Evolutionary conservation across 2,888 invertebrate species (phyloP), one percentile per base, ranked within the genome.

Genomic region (Ectobius pallidus): DNA sequence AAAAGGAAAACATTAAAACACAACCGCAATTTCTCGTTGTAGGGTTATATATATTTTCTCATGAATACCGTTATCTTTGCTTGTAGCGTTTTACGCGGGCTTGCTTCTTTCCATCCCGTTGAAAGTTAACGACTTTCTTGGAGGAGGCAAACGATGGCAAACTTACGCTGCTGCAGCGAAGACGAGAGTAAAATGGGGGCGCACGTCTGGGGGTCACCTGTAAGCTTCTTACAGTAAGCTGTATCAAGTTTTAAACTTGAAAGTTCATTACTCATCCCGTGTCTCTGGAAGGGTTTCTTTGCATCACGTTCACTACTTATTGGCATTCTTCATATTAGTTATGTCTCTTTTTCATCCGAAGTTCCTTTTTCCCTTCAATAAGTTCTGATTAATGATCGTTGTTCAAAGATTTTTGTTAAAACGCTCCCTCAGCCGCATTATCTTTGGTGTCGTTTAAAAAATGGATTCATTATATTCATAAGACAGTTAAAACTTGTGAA

Each of bases 171-270:
- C n/a, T 4, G 55, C 25, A 27, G 6, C 27, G 27, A 25, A 55
- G 55, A 55, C 20, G 11, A n/a, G 49, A 11, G 20, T 52, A 52
- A 3, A 52, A 52, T 55, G 55, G 27, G 18, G 55, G 55, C 55
- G 27, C 55, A 55, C 55, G 27, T 39, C 27, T 55, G 11, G 55
- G 55, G 55, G 55, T 55, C 55, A 55, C 3, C 30, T 55, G 55
- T 55, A 46, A 46, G 46, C 46, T 46, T 46, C 46, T 46, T 46
- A 46, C 46, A 14, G 7, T 46, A 55, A 55, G 55, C 55, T 27
- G 55, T 27, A 25, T 27, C 55, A 55, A 55, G 25, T 55, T 2
- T 55, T 55, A 55, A 55, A 55, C 49, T 49, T 49, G 18, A 1
- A 11, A 55, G 11, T 25, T 55, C 55, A 27, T 55, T 22, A 55